Conservation (phyloP, 2,113 vertebrate species). For the Phoenicopterus ruber region DNA sequence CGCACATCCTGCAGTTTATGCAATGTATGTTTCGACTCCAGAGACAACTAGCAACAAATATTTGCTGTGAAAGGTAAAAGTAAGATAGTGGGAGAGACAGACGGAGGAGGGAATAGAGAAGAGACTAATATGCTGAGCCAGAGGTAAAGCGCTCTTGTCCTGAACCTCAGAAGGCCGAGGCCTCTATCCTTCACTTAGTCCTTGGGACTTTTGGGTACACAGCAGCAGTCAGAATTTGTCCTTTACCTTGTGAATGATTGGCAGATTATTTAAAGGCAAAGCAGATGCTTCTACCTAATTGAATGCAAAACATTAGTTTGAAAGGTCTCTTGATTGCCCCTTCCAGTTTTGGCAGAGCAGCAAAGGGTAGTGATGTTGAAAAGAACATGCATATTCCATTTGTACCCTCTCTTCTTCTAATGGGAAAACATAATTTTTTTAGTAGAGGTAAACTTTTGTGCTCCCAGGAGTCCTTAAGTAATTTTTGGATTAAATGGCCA, state of each 20-base stretch:
- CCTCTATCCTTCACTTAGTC: not conserved
- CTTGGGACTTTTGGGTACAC: not conserved
- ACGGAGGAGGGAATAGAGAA: not conserved
- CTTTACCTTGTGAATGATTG: slow-evolving; percentile 22
- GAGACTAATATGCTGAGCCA: not conserved
- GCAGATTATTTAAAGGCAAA: slow-evolving; percentile 45
- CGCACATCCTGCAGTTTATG: not conserved
- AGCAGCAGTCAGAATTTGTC: not conserved
- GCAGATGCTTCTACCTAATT: slow-evolving; percentile 9
- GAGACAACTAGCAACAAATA: not conserved
- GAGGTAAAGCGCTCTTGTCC: not conserved
- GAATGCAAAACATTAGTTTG: slow-evolving; percentile 31
- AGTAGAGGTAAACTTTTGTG: slow-evolving; percentile 29
- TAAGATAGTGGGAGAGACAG: not conserved
- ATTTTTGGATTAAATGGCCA: slow-evolving; percentile 68
- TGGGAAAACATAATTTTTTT: slow-evolving; percentile 45
- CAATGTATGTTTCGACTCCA: not conserved
- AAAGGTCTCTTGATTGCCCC: not conserved
- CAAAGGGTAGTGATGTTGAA: slow-evolving; percentile 31
- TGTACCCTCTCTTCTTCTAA: slow-evolving; percentile 21
- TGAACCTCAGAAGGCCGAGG: not conserved
- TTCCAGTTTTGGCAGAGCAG: slow-evolving; percentile 22
- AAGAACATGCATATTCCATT: slow-evolving; percentile 58
- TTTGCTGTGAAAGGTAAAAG: not conserved
- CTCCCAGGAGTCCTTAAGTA: slow-evolving; percentile 63